phyloP scores from a whole-genome alignment of 2,888 invertebrate species.

The Teleiodes luculella region DNA sequence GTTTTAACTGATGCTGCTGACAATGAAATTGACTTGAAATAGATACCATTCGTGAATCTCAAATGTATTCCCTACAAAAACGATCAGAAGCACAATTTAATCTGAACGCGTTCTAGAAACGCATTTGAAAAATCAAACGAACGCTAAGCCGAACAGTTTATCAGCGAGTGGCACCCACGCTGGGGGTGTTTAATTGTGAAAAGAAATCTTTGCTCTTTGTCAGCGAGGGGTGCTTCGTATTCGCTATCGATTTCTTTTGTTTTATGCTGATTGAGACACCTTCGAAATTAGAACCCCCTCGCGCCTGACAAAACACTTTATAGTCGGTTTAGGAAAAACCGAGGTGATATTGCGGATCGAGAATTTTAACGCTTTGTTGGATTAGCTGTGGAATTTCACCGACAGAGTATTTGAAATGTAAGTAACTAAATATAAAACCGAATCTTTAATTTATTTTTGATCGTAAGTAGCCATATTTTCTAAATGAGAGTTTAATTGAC shows the following conservation, averaged over 20 bases:
- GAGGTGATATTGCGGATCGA: neutral
- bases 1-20: no score
- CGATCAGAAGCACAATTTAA: no score
- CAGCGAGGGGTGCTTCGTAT: conserved; percentile 50
- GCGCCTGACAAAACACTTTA: conserved; percentile 72
- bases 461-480: no score
- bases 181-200: conserved; percentile 75
- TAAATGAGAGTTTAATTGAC: no score
- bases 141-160: conserved; percentile 54
- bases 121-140: conserved; percentile 11
- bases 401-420: no score
- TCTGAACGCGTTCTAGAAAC: neutral
- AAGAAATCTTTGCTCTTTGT: conserved; percentile 79
- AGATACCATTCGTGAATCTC: no score
- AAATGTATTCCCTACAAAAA: no score
- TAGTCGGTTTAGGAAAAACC: conserved; percentile 30
- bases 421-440: no score
- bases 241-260: conserved; percentile 77
- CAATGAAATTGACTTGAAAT: no score
- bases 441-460: no score
- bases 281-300: conserved; percentile 51
- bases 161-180: conserved; percentile 58
- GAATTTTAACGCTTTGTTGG: neutral
- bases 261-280: conserved; percentile 80
- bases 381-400: no score